phyloP scores from a whole-genome alignment of 2,888 invertebrate genomes.

The Meandrusa payeni region DNA sequence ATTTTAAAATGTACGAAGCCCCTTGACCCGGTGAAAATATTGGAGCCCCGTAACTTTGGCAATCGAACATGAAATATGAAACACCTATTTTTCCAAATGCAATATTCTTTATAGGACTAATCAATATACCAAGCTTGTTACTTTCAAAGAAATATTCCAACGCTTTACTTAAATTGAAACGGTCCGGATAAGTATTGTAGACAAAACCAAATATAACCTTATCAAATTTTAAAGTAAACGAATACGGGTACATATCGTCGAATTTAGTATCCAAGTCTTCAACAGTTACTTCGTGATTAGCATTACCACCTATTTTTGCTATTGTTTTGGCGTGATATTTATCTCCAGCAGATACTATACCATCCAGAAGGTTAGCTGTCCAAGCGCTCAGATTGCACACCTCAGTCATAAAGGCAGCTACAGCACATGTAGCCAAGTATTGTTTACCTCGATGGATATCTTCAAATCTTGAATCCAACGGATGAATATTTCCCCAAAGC shows the following conservation, averaged over 20 bases:
- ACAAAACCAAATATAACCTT: slow-evolving; percentile 82
- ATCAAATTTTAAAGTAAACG: slow-evolving; percentile 78
- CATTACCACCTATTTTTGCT: slow-evolving; percentile 53
- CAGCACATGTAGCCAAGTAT: slow-evolving; percentile 80
- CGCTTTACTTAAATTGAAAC: slow-evolving; percentile 83
- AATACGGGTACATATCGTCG: slow-evolving; percentile 78
- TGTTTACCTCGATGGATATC: slow-evolving; percentile 82
- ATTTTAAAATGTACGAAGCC: slow-evolving; percentile 81
- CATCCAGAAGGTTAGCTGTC: slow-evolving; percentile 82
- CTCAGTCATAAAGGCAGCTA: slow-evolving; percentile 80
- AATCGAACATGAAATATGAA: slow-evolving; percentile 86
- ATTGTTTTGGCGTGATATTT: slow-evolving; percentile 77
- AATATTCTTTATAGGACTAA: slow-evolving; percentile 74
- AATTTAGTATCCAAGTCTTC: slow-evolving; percentile 79
- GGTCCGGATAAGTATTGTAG: slow-evolving; percentile 75
- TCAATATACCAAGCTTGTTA: slow-evolving; percentile 75
- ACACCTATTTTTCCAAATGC: slow-evolving; percentile 71
- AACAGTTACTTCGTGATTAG: slow-evolving; percentile 79
- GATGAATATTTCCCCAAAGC: slow-evolving; percentile 84
- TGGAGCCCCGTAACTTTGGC: slow-evolving; percentile 82
- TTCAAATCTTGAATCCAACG: slow-evolving; percentile 79
- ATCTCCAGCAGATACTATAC: slow-evolving; percentile 81
- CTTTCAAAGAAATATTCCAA: slow-evolving; percentile 81
- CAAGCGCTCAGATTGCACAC: slow-evolving; percentile 83
- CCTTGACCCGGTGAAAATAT: slow-evolving; percentile 81